phyloP scores from a whole-genome alignment of 2,797 vertebrate species.

The Leptatherina wallacei region DNA sequence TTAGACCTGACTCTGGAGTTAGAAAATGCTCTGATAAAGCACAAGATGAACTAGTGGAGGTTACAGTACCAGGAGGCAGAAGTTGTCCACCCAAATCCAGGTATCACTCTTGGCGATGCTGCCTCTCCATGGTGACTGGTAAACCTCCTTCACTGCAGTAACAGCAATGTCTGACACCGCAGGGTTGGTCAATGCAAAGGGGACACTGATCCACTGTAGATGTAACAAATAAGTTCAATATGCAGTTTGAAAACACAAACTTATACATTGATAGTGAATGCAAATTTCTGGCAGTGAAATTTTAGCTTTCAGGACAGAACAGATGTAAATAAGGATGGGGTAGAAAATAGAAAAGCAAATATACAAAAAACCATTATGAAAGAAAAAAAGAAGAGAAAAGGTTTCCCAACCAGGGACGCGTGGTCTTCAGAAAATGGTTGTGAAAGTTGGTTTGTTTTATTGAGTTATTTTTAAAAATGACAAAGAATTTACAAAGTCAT shows the following conservation, averaged over 20 bases:
- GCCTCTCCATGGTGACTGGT: conserved; percentile 94
- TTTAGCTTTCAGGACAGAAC: too few relatives aligned
- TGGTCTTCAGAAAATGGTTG: too few relatives aligned
- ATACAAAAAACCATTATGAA: too few relatives aligned
- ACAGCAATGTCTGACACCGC: conserved; percentile 93
- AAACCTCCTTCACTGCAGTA: conserved; percentile 88
- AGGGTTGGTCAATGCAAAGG: conserved; percentile 92
- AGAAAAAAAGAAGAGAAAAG: too few relatives aligned
- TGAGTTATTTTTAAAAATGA: too few relatives aligned
- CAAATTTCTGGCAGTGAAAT: too few relatives aligned
- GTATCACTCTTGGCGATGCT: conserved; percentile 82
- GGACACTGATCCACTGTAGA: conserved; percentile 94
- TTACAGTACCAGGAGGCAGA: conserved; percentile 89
- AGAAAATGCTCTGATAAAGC: background rate
- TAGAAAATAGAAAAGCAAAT: too few relatives aligned
- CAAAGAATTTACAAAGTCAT: too few relatives aligned
- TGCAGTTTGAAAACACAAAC: conserved; percentile 1
- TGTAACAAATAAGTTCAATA: background rate
- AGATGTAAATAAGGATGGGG: too few relatives aligned
- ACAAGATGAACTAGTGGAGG: background rate
- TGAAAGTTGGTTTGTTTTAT: too few relatives aligned
- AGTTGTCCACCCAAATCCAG: conserved; percentile 95
- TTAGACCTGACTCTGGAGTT: background rate
- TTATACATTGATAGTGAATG: background rate
- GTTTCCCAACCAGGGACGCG: too few relatives aligned